Percentiles rank a stretch among this genome's conserved stretches.
phyloP scores from a whole-genome alignment of 2,113 vertebrate genomes.

The Sula dactylatra region DNA sequence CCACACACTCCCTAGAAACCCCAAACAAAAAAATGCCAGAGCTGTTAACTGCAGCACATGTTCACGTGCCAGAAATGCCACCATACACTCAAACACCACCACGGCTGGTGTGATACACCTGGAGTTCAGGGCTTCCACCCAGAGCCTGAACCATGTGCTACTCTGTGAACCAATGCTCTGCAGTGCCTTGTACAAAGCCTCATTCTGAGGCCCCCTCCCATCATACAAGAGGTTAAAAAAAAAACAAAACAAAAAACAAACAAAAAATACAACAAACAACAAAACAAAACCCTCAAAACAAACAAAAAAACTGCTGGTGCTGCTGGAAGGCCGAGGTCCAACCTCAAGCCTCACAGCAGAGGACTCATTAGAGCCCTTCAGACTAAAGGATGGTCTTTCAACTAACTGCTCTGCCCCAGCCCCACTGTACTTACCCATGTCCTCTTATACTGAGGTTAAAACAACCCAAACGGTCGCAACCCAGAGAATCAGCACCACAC shows the following conservation, averaged over 20 bases:
- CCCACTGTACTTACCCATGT: conserved; percentile 84
- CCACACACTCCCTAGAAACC: conserved; percentile 88
- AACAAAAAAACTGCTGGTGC: not conserved
- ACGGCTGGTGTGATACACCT: accelerated
- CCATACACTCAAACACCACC: accelerated
- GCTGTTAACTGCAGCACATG: not conserved
- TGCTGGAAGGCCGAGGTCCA: not conserved
- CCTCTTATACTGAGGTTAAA: conserved; percentile 99
- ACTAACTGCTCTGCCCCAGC: not conserved
- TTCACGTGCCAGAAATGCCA: accelerated
- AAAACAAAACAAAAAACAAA: too few relatives aligned
- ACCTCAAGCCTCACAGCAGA: not conserved
- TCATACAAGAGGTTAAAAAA: not conserved
- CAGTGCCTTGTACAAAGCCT: accelerated
- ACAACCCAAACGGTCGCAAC: conserved; percentile 94
- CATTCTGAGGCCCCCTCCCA: not conserved
- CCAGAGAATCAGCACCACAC: conserved; percentile 97
- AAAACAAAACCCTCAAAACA: accelerated
- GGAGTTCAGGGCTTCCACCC: not conserved
- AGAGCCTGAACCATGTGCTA: not conserved
- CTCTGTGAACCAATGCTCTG: not conserved
- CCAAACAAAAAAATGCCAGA: not conserved
- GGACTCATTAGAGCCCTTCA: not conserved
- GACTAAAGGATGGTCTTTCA: too few relatives aligned
- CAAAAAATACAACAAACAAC: too few relatives aligned